Base-by-base conservation (phyloP, 2,797 vertebrate genomes). In the Melanotaenia nigrans region DNA sequence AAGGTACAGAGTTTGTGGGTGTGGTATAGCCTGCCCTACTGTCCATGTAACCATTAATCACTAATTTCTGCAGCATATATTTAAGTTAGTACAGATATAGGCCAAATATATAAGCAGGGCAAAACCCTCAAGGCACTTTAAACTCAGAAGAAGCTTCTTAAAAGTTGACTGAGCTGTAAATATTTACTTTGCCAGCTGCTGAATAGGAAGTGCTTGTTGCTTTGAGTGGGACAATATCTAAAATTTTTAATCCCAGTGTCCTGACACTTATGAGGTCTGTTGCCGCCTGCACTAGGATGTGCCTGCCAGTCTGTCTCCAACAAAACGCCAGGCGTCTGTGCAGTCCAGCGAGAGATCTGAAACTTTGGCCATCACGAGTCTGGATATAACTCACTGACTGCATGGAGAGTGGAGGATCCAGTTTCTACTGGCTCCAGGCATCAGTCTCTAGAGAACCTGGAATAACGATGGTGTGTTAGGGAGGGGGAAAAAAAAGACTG, bases 291-390 rank as follows among this genome's bases (percentile, higher is more conserved):
- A 51, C 47, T 1, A 62, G 81, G 81, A 71, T 45, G 63, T 75
- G 86, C 70, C 85, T 71, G 78, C 85, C 79, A 74, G 87, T 81
- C 86, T 85, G 87, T 84, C 86, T 89, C 77, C 83, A 66, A 36
- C 60, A 25, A 45, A 82, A 42, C 11, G 36, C 30, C 78, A 70
- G 77, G 54, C 75, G 63, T 78, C 87, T 74, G 69, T 56, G 58
- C 45, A 65, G 68, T 68, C 60, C 4, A 5, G 13, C 16, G 61
- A 68, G 72, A 79, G 75, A 77, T 73, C 57, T 81, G 87, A 88
- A 85, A 84, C 84, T 64, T 54, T 10, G 82, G 67, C 71, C 74
- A 13, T 72, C 62, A 47, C 65, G 74, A 61, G 56, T 81, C 66
- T 61, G 73, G 79, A 79, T 83, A 75, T 28, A 49, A 40, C 56